Conservation (phyloP, 2,113 vertebrate genomes). For the Antechinus flavipes region DNA sequence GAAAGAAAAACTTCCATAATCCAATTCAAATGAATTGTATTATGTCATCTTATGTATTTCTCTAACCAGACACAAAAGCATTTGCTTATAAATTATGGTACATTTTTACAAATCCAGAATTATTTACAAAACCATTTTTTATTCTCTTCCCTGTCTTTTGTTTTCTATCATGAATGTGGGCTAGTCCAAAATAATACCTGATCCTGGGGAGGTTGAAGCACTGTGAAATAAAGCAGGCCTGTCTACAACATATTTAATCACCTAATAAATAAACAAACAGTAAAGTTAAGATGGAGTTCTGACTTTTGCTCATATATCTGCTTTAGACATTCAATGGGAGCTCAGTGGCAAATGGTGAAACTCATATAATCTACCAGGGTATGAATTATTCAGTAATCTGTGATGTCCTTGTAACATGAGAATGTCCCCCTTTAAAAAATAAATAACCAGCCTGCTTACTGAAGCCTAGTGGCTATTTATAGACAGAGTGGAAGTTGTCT, state of each 20-base stretch:
- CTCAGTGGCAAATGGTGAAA: slow-evolving; percentile 38
- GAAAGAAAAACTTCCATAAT: not conserved
- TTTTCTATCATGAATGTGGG: not conserved
- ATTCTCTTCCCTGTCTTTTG: slow-evolving; percentile 14
- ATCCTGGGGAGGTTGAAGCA: not conserved
- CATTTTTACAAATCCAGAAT: slow-evolving; percentile 40
- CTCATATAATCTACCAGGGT: slow-evolving; percentile 64
- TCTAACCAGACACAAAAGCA: slow-evolving; percentile 27
- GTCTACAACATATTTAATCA: not conserved
- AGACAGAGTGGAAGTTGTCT: slow-evolving; percentile 49
- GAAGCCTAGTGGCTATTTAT: slow-evolving; percentile 64
- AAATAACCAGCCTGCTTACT: slow-evolving; percentile 56
- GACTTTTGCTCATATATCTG: slow-evolving; percentile 55
- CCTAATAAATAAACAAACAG: slow-evolving; percentile 34
- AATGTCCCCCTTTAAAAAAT: slow-evolving; percentile 68
- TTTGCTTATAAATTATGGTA: not conserved
- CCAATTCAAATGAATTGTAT: not conserved
- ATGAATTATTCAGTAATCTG: slow-evolving; percentile 79
- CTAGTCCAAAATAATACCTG: not conserved
- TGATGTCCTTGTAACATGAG: slow-evolving; percentile 77
- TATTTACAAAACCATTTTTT: not conserved
- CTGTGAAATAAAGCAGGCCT: slow-evolving; percentile 12
- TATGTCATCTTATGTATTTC: not conserved
- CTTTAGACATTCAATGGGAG: slow-evolving; percentile 58
- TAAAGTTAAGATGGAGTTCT: slow-evolving; percentile 20